Base-by-base conservation (phyloP, 2,113 vertebrate genomes). In the Oenanthe melanoleuca region DNA sequence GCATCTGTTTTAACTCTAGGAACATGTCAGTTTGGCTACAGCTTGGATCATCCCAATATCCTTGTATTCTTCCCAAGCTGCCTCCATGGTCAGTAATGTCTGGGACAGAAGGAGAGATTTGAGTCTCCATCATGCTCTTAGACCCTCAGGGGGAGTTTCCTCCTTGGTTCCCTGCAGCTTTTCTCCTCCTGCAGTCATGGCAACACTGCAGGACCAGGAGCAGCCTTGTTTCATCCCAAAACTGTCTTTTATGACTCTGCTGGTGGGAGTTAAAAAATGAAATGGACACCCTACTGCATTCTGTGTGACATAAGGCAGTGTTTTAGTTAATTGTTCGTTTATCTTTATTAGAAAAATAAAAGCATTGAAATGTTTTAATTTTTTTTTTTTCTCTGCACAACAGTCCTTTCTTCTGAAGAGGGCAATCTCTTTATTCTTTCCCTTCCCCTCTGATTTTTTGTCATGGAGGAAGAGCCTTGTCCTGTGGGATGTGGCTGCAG, bases 181-280 rank as follows among this genome's bases (percentile, higher is more conserved):
- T 88, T 88, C 24, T 88, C 52, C 34, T 86, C 60, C 66, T 59
- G 91, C 77, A 86, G 86, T 88, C 86, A 86, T 79, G 69, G 83
- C 89, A 93, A 84, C 91, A 74, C 92, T 12, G 7, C 40, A 84
- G 94, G 88, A 64, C 73, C 52, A 60, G 80, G 42, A 69, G 14
- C 40, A 91, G 61, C 66, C 22, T 20, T 65, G 21, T 73, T 92
- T 86, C 60, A 74, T 67, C 60, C 82, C 3, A 0, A 18, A 80
- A 63, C 56, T 88, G 21, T 87, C 42, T 79, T 86, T 52, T 2
- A 8, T 37, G 44, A 37, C 34, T 63, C 80, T 67, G 15, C 26
- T 1, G 2, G 19, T 16, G 45, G 25, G n/a, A 80, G 23, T 65
- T 70, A 61, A 64, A 81, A 92, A 89, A 49, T 33, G 72, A 49